Base-by-base conservation (phyloP, 53 echinoderm and acorn worm species). In the Actinopyga echinites region DNA sequence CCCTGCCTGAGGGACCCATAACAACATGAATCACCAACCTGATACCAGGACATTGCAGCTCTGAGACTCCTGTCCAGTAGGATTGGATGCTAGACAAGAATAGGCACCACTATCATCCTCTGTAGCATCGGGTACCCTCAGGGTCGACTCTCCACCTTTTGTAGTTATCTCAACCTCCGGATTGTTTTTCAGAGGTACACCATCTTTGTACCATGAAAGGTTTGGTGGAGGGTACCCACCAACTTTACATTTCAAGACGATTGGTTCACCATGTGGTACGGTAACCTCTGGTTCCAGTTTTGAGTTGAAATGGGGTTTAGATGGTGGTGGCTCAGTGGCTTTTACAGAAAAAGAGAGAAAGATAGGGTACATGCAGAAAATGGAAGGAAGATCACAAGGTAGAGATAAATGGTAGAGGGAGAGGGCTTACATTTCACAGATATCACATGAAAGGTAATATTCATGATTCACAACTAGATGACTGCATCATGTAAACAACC, bases 201-300 rank as follows among this genome's bases (percentile, higher is more conserved):
- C 89, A 78, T 95, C 89, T 79, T 95, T 91, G 74, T 91, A 93
- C 95, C 95, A 95, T 55, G 81, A 83, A 28, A 89, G 66, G 20
- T 73, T 68, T 26, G 95, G 95, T 31, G 81, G 56, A 21, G 95
- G 95, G 32, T 91, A 91, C 52, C 93, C 95, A 1, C 86, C 89
- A n/a, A 93, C 89, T 28, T 82, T 83, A 24, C 93, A 95, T 79
- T 89, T 86, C 31, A 95, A 89, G 43, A 87, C 44, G 22, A 93
- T 67, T 24, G 79, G 88, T 30, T 86, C 84, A 12, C 95, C 91
- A 11, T 93, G 89, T 45, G 93, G 91, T 33, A 89, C 85, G 9
- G 77, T 32, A 32, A 77, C 24, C 53, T 77, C 77, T 56, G 77
- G 77, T 56, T 77, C 77, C 34, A 77, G 52, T 25, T 54, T 53